phyloP scores from a whole-genome alignment of 2,113 vertebrate species.

The Anhinga anhinga region DNA sequence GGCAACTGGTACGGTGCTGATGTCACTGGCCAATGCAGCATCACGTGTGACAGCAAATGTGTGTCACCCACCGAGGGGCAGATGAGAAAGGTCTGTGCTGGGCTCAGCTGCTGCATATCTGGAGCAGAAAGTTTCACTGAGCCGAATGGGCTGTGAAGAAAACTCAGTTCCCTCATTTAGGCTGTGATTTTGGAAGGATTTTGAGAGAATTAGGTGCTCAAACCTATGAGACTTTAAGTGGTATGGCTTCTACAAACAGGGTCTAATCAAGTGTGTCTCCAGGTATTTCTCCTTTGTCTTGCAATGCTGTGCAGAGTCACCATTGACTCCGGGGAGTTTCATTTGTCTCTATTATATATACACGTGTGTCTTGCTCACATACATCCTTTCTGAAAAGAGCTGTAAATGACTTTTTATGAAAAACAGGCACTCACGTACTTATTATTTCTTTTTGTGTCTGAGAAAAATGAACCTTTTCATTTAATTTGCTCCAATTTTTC shows the following conservation, averaged over 20 bases:
- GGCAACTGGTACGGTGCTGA: neutral
- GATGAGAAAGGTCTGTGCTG: neutral
- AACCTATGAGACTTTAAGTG: neutral
- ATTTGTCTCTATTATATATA: neutral
- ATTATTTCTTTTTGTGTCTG: neutral
- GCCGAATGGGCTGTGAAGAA: neutral
- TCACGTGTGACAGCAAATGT: neutral
- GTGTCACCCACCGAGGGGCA: no score
- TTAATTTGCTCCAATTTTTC: constrained; percentile 18
- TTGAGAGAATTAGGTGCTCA: neutral
- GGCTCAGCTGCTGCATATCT: neutral
- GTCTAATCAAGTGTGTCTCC: neutral
- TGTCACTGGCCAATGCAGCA: neutral
- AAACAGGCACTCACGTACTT: neutral
- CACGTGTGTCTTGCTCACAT: neutral
- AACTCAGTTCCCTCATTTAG: fast-evolving
- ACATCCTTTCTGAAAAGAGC: neutral
- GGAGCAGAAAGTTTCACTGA: neutral
- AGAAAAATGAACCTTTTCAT: constrained; percentile 25
- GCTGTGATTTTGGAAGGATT: neutral
- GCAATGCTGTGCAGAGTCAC: neutral
- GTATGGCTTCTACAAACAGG: neutral
- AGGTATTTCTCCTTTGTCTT: neutral
- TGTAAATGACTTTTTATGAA: neutral
- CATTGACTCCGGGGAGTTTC: neutral